Evolutionary conservation across 2,888 invertebrate genomes (phyloP), one percentile per base, ranked within the genome.

Genomic region (Hypercompe scribonia): DNA sequence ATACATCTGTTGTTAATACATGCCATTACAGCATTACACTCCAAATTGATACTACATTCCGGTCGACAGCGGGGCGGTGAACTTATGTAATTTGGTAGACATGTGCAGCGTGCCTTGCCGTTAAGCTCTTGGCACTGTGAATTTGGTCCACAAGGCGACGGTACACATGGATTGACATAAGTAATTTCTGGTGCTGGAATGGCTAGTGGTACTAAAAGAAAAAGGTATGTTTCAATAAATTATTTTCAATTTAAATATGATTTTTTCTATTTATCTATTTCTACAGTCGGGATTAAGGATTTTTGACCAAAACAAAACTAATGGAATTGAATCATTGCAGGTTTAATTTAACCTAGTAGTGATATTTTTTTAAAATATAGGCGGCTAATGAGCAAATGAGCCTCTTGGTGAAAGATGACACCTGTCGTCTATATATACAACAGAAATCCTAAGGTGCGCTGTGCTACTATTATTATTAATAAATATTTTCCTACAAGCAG

Each of bases 81-180:
- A 80, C 98, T 98, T 77, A 97, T 96, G 85, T 97, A 97, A 78
- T 97, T 97, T 0, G 97, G 96, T 31, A 97, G 89, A 88, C 98
- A 98, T 79, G 96, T 96, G 85, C 98, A 98, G 8, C 97, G 96
- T 58, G 97, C 97, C 69, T 96, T 96, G 54, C 96, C 96, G 83
- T 96, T 97, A 80, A 96, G 96, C 88, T 97, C 97, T 85, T 96
- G 96, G 88, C 98, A 98, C 83, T 96, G 95, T 21, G 98, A 97
- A 90, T 97, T 98, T 18, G 97, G 95, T 75, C 98, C 98, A 89
- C 98, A 98, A 33, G 98, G 98, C 69, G 97, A 97, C 50, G 98
- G 97, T 76, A 96, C 89, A 82, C 98, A 98, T 0, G 97, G 97
- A 81, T 96, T 96, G 50, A 92, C 87, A 28, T 70, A 64, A 68